Conservation (phyloP, 1,140 invertebrate genomes). For the Nylanderia fulva region DNA sequence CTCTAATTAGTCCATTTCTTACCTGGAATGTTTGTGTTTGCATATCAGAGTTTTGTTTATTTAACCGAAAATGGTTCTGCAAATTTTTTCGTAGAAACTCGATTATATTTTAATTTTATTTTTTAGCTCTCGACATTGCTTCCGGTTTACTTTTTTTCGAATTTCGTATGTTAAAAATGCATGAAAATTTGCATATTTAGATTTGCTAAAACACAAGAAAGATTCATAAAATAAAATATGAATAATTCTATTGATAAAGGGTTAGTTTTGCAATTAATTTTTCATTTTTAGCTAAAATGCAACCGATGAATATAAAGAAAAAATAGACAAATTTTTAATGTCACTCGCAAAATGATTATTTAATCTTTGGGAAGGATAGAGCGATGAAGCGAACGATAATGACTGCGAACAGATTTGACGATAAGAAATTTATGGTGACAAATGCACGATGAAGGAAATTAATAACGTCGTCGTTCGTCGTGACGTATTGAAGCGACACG, state of each 20-base stretch:
- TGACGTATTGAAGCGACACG: constrained; percentile 30
- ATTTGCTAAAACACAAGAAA: neutral
- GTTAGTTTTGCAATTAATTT: neutral
- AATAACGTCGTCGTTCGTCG: constrained; percentile 6
- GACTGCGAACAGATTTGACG: neutral
- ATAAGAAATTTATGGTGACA: neutral
- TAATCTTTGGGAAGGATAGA: neutral
- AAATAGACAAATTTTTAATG: neutral
- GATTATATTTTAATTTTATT: neutral
- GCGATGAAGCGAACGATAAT: constrained; percentile 2
- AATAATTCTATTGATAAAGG: neutral
- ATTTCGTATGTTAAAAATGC: neutral
- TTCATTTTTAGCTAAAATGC: neutral
- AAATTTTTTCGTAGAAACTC: neutral
- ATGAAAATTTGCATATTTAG: neutral
- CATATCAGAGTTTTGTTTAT: no score
- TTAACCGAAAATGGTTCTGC: neutral
- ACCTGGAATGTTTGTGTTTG: neutral
- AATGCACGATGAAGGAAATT: constrained; percentile 37
- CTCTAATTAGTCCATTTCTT: no score
- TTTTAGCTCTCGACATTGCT: neutral
- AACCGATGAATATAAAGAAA: neutral
- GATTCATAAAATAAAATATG: neutral
- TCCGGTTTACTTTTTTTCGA: neutral
- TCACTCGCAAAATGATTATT: neutral